Base-by-base conservation (phyloP, 2,797 vertebrate genomes). In the Kryptolebias ocellatus region DNA sequence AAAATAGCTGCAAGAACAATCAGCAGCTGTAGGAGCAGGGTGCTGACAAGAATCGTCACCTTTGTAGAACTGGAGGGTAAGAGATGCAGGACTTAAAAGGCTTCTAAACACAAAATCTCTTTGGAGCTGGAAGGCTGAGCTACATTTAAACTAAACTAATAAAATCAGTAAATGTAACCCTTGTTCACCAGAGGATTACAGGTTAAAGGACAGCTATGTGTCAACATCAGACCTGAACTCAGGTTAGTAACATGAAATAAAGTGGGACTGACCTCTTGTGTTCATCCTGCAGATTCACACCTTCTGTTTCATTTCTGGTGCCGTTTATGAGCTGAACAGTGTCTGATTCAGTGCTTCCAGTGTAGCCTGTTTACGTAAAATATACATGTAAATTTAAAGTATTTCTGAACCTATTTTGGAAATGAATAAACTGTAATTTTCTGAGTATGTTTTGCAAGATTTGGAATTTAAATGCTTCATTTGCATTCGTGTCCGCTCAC, bases 191-290 rank as follows among this genome's bases (percentile, higher is more conserved):
- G 5, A 7, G 18, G 10, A 17, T 6, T 12, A 42, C 12, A 47
- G 15, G 20, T 47, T 62, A 8, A 47, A 46, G 10, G 17, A 39
- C 10, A 52, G 1, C 0, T 4, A 2, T 31, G 15, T 12, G 50
- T 17, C 45, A 18, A 24, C 12, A 53, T 50, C 2, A 58, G 6
- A 56, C 44, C 0, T 37, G 11, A 53, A 53, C 31, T 12, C 4
- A n/a, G 60, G 0, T 31, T 12, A 16, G 11, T 20, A 10, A 34
- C 4, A 20, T 45, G 37, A 39, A 39, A 14, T 51, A 50, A 57
- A 42, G 29, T n/a, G 16, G n/a, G 14, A 18, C 45, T 37, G 4
- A 83, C 68, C 57, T 59, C 14, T 59, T 63, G 20, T 29, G 49
- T 45, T 66, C 11, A 37, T 60, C 49, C 53, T 71, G 60, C 9